A percentile compares a stretch with the other conserved stretches of the same genome.
Evolutionary conservation across 2,113 vertebrate species (phyloP).

Genomic region (Neogale vison): DNA sequence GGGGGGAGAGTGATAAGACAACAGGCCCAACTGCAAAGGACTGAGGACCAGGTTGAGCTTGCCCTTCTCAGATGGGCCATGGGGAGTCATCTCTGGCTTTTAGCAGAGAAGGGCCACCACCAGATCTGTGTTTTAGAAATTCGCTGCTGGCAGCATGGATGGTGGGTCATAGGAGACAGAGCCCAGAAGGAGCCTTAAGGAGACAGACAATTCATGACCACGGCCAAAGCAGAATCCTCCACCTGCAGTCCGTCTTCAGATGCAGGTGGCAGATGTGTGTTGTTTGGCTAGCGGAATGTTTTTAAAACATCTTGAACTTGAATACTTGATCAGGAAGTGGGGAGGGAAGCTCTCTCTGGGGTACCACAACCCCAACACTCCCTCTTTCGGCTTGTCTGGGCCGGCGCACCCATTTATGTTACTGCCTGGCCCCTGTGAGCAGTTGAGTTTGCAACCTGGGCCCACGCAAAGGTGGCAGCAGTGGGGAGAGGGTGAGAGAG

Average conservation of each 20-base stretch:
- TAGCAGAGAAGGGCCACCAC: background rate
- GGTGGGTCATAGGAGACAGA: background rate
- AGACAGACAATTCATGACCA: background rate
- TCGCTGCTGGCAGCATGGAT: too few relatives aligned
- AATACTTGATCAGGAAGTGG: background rate
- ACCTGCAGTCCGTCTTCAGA: background rate
- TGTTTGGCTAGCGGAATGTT: background rate
- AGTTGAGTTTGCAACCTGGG: background rate
- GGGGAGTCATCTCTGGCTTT: background rate
- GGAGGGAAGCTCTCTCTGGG: background rate
- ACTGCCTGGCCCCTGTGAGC: background rate
- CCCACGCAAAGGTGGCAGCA: background rate
- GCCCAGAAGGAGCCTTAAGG: background rate
- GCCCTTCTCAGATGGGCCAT: background rate
- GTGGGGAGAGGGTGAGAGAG: background rate
- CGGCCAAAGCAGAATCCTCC: background rate
- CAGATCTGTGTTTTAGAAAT: background rate
- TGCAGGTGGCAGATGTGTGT: background rate
- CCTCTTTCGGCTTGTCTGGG: background rate
- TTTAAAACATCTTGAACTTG: background rate
- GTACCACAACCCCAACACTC: background rate
- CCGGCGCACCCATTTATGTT: background rate
- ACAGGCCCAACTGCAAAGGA: background rate
- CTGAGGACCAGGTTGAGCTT: background rate
- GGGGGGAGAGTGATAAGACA: background rate